Conservation (phyloP, 2,888 invertebrate species). For the Tenthredo distinguenda region DNA sequence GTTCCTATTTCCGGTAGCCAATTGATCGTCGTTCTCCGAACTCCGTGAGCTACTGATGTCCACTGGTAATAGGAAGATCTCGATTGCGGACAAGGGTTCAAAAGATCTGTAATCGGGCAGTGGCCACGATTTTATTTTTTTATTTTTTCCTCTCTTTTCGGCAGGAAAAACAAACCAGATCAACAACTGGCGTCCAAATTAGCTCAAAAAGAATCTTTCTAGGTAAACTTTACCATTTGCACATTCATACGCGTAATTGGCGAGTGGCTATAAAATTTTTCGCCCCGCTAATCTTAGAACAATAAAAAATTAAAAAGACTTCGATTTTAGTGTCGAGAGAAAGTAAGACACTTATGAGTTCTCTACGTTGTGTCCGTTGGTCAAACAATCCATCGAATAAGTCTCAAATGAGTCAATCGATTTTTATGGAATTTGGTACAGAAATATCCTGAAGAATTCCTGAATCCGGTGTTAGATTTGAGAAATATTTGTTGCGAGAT, state of each 20-base stretch:
- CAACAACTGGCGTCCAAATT: neutral
- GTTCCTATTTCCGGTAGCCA: slow-evolving; percentile 12
- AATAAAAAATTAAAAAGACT: neutral
- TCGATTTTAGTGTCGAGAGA: neutral
- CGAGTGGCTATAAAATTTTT: neutral
- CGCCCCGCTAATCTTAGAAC: neutral
- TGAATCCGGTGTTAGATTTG: neutral
- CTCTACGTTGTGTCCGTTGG: too few species aligned
- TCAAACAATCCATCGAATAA: neutral
- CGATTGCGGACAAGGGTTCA: neutral
- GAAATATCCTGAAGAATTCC: neutral
- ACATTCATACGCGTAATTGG: neutral
- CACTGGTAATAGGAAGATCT: neutral
- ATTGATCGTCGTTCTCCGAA: slow-evolving; percentile 41
- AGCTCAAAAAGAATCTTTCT: neutral
- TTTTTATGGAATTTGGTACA: neutral
- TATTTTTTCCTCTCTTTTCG: neutral
- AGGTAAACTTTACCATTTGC: neutral
- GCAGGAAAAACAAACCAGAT: neutral
- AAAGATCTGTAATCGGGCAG: neutral
- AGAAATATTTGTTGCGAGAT: neutral
- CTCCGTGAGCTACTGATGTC: neutral
- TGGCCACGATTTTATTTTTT: neutral
- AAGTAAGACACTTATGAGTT: neutral
- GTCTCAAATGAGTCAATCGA: neutral